These are phyloP conservation scores for Amphimedon queenslandica DNA, from an alignment of 37 sponge, comb jelly and placozoan species.

Conservation along the genomic window DNA sequence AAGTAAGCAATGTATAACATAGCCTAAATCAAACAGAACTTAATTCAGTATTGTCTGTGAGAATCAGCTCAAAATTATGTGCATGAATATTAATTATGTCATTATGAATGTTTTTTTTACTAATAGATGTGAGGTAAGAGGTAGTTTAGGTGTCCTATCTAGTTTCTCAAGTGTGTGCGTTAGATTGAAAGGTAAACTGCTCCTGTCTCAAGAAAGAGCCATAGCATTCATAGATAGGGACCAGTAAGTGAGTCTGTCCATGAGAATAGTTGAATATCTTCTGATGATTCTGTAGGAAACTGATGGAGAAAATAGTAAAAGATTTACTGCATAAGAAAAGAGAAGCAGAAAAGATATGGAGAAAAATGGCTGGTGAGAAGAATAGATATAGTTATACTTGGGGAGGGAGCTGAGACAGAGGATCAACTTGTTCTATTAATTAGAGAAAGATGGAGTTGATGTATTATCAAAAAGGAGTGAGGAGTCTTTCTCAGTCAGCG, in stretches of 20 bases:
- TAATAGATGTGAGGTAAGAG: not conserved
- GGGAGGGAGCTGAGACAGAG: too few species aligned
- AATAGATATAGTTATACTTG: too few species aligned
- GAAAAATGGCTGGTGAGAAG: not conserved
- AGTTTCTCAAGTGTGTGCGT: not conserved
- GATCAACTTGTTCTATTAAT: too few species aligned
- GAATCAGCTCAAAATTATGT: too few species aligned
- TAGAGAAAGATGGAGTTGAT: constrained; percentile 24
- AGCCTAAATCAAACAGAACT: too few species aligned
- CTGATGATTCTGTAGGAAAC: not conserved
- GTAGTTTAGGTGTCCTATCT: constrained; percentile 40
- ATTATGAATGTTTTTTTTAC: not conserved
- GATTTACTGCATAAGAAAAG: not conserved
- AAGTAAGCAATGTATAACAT: too few species aligned
- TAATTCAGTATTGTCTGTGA: too few species aligned
- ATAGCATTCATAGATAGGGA: constrained; percentile 4
- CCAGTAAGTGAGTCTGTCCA: constrained; percentile 13
- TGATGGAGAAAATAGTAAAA: not conserved
- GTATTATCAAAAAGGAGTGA: constrained; percentile 5
- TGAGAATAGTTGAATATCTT: not conserved
- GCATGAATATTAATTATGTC: constrained; percentile 6
- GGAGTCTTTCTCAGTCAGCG: constrained; percentile 23
- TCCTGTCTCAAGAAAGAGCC: constrained; percentile 36
- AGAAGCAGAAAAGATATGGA: not conserved
- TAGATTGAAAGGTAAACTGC: constrained; percentile 34